These are phyloP conservation scores for Squalus acanthias DNA, from an alignment of 2,797 vertebrate genomes.

Conservation along the genomic window DNA sequence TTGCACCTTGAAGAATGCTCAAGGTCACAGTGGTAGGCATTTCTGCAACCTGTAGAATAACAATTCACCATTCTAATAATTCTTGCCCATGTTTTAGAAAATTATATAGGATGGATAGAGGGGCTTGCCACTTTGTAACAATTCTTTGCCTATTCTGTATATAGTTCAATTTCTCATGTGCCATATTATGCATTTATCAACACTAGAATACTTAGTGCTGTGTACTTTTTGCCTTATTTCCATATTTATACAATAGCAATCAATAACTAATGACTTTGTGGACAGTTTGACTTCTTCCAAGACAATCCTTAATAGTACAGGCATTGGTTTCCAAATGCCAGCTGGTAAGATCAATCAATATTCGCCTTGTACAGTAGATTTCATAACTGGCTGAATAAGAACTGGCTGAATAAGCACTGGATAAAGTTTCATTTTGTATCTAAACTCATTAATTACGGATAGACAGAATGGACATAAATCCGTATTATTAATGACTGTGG, in stretches of 20 bases:
- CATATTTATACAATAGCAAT: no score
- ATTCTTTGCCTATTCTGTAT: background rate
- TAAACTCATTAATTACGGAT: background rate
- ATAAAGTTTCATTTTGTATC: background rate
- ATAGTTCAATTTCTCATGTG: background rate
- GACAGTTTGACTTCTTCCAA: background rate
- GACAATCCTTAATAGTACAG: background rate
- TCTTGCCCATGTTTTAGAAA: background rate
- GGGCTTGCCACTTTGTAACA: background rate
- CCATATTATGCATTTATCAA: background rate
- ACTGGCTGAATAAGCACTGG: background rate
- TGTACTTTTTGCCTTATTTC: background rate
- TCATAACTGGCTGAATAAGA: background rate
- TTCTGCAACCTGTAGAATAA: background rate
- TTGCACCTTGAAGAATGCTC: no score
- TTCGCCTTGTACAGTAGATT: background rate
- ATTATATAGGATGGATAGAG: background rate
- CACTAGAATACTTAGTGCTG: background rate
- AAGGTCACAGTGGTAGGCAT: background rate
- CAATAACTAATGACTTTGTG: background rate
- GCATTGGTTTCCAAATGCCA: background rate
- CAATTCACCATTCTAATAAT: constrained; percentile 8
- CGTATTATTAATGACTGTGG: background rate
- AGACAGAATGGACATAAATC: background rate
- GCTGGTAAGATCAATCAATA: no score